Percentiles rank a stretch among this genome's conserved stretches.
These are phyloP conservation scores for Sphaeramia orbicularis DNA, from an alignment of 2,797 vertebrate genomes.

Conservation along the genomic window DNA sequence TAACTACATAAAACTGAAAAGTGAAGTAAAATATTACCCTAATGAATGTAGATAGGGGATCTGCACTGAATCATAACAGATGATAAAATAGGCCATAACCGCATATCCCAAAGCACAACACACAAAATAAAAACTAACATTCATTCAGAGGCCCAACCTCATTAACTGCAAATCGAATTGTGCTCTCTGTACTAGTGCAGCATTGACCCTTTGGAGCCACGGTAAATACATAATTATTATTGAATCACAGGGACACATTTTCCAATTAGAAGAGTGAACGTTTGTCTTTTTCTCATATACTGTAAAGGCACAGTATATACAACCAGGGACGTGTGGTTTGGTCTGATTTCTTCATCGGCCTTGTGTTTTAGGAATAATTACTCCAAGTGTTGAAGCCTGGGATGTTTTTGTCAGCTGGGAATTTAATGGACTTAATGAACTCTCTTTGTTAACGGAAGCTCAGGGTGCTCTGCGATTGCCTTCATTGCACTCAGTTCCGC, in stretches of 20 bases:
- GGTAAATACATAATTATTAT: conserved; percentile 68
- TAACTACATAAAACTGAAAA: conserved; percentile 33
- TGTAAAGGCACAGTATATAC: conserved; percentile 38
- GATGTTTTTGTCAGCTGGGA: conserved; percentile 69
- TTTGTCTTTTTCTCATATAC: conserved; percentile 51
- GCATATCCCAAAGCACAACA: conserved; percentile 57
- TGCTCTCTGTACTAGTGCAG: conserved; percentile 30
- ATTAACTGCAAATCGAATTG: conserved; percentile 68
- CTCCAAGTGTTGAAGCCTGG: conserved; percentile 51
- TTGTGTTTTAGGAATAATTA: conserved; percentile 74
- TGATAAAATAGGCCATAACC: conserved; percentile 54
- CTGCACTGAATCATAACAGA: conserved; percentile 38
- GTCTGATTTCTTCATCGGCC: conserved; percentile 58
- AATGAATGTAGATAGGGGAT: conserved; percentile 26
- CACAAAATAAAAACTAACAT: conserved; percentile 62
- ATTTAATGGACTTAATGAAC: conserved; percentile 71
- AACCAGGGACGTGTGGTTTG: conserved; percentile 40
- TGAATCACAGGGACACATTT: conserved; percentile 67
- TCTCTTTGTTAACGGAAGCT: conserved; percentile 71
- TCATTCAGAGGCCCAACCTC: conserved; percentile 58
- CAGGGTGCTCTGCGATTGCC: conserved; percentile 65
- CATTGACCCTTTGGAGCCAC: conserved; percentile 61
- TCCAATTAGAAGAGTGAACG: conserved; percentile 67
- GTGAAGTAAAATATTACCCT: conserved; percentile 21
- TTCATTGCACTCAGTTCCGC: conserved; percentile 56